A percentile compares a stretch with the other conserved stretches of the same genome.
These are phyloP conservation scores for Auanema freiburgensis DNA, from an alignment of 2,888 invertebrate species.

Conservation along the genomic window DNA sequence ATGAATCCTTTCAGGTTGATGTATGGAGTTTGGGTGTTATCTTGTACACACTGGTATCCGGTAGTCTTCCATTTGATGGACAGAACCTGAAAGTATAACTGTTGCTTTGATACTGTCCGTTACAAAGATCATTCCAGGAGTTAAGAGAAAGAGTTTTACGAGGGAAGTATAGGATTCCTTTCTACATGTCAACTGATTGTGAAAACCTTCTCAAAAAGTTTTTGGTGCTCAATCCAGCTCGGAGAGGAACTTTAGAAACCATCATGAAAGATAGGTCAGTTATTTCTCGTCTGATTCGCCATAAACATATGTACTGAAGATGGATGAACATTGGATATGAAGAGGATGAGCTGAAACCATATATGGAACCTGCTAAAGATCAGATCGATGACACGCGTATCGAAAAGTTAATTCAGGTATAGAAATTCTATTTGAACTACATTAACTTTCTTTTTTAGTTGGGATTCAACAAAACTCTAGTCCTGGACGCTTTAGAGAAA, in stretches of 20 bases:
- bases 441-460: constrained; percentile 81
- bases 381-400: constrained; percentile 95
- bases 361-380: constrained; percentile 87
- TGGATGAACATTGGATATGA: constrained; percentile 76
- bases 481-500: constrained; percentile 91
- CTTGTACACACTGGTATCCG: constrained; percentile 97
- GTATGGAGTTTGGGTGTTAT: constrained; percentile 97
- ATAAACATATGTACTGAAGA: constrained; percentile 21
- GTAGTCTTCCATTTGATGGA: constrained; percentile 98
- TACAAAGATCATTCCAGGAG: constrained; percentile 74
- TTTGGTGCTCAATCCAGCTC: constrained; percentile 95
- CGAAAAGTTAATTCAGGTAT: constrained; percentile 73
- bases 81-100: constrained; percentile 77
- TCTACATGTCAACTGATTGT: constrained; percentile 99
- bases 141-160: constrained; percentile 92
- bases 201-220: constrained; percentile 99
- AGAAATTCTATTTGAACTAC: no score
- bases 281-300: background rate
- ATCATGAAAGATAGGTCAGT: constrained; percentile 86
- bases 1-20: constrained; percentile 74
- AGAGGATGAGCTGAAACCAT: constrained; percentile 94
- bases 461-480: constrained; percentile 92
- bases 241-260: constrained; percentile 87
- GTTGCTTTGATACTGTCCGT: background rate
- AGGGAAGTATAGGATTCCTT: constrained; percentile 99